Conservation (phyloP, 1,140 invertebrate genomes). For the Nasonia longicornis region DNA sequence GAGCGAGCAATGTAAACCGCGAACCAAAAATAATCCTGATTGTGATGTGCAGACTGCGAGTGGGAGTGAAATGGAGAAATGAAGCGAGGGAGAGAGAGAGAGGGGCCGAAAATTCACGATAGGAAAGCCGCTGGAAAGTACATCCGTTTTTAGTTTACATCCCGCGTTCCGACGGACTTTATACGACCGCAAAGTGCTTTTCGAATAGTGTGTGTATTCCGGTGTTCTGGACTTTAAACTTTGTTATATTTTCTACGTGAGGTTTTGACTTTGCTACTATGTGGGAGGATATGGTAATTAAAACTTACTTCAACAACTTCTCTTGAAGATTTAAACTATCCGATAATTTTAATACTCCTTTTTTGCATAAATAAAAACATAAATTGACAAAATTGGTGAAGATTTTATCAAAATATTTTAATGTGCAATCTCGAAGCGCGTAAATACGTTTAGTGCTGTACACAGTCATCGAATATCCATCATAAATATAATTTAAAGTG, state of each 20-base stretch:
- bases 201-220: not conserved
- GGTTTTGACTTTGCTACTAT: not conserved
- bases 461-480: too few species aligned
- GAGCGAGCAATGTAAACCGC: conserved; percentile 33
- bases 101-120: conserved; percentile 23
- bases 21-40: conserved; percentile 41
- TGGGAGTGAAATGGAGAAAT: conserved; percentile 32
- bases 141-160: conserved; percentile 39
- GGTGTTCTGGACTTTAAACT: conserved; percentile 4
- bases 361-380: not conserved
- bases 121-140: conserved; percentile 25
- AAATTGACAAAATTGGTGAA: too few species aligned
- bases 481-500: too few species aligned
- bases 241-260: not conserved
- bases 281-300: conserved; percentile 47
- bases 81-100: not conserved
- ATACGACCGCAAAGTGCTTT: conserved; percentile 12
- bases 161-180: not conserved
- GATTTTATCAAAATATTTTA: too few species aligned
- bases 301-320: not conserved
- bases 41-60: not conserved
- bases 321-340: not conserved
- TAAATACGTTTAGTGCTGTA: too few species aligned
- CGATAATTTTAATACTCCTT: too few species aligned
- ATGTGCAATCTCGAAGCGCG: too few species aligned